phyloP scores from a whole-genome alignment of 2,797 vertebrate genomes.

The Dendrocincla fuliginosa region DNA sequence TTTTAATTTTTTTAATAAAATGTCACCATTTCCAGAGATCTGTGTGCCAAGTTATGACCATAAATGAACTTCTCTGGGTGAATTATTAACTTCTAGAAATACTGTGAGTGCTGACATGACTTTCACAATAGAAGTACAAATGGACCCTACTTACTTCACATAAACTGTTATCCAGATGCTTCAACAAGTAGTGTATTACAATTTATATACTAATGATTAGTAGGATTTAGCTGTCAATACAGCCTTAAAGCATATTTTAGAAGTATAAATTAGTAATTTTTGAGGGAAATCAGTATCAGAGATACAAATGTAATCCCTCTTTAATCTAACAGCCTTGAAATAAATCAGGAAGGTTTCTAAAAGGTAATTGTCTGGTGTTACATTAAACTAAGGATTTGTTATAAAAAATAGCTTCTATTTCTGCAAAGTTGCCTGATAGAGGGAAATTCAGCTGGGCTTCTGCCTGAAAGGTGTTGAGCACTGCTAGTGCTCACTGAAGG shows the following conservation, averaged over 20 bases:
- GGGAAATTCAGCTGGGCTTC: background rate
- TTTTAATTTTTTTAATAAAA: background rate
- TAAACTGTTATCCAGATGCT: conserved; percentile 7
- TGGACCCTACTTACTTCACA: background rate
- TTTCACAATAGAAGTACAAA: background rate
- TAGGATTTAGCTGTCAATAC: background rate
- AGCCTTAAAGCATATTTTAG: background rate
- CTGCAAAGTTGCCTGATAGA: background rate
- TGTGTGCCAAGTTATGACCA: background rate
- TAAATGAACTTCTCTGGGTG: background rate
- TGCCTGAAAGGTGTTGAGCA: background rate
- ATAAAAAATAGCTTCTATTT: background rate
- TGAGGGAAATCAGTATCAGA: background rate
- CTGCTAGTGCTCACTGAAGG: background rate
- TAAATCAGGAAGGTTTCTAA: conserved; percentile 16
- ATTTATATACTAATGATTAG: background rate
- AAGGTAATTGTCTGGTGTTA: background rate
- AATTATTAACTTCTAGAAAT: background rate
- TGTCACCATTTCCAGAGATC: background rate
- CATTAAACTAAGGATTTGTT: background rate
- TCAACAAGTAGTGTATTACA: background rate
- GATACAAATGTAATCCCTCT: conserved; percentile 12
- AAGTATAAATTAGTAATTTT: background rate
- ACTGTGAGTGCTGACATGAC: background rate
- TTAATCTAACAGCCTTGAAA: background rate